Base-by-base conservation (phyloP, 2,888 invertebrate species). In the Andrena bucephala region DNA sequence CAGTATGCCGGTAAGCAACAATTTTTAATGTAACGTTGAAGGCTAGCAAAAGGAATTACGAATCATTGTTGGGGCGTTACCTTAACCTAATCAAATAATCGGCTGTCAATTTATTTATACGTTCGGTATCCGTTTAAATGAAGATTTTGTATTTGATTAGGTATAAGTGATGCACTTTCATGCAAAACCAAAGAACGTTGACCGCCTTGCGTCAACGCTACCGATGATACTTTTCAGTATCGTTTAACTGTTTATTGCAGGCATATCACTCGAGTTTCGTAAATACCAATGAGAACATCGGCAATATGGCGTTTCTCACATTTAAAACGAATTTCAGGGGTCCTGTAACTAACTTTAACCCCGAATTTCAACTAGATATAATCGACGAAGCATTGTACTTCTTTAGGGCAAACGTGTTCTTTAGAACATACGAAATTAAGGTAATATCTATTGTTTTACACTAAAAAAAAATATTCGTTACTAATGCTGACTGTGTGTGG, bases 351-450 rank as follows among this genome's bases (percentile, higher is more conserved):
- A 95, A 95, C 71, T 94, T 94, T 57, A 95, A 94, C n/a, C 95
- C 95, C 81, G 96, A 96, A 71, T 42, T 42, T 5, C 97, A 97
- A 62, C 95, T 96, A 87, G 99, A 99, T 94, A 97, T 99, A 85
- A 97, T 99, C 89, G 99, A 99, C 94, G 99, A 99, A 95, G 98
- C 99, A 71, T 95, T 99, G 50, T 97, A 97, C 92, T 99, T 96
- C 94, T 99, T 99, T 94, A 99, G 99, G 95, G 99, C 99, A 0
- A 99, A 99, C 95, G 99, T 99, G 0, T 99, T 99, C 95, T 99
- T 99, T 94, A 96, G 99, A 88, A 99, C 99, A 50, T 99, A 99
- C 94, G 99, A 99, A 95, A 99, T 99, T 81, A 99, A 99, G 96
- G 98, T 98, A 83, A 42, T 36, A n/a, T 31, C 29, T 2, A 13